Evolutionary conservation across 35 echinoderm and acorn worm species (phyloP).

Genomic region (Acanthaster planci): DNA sequence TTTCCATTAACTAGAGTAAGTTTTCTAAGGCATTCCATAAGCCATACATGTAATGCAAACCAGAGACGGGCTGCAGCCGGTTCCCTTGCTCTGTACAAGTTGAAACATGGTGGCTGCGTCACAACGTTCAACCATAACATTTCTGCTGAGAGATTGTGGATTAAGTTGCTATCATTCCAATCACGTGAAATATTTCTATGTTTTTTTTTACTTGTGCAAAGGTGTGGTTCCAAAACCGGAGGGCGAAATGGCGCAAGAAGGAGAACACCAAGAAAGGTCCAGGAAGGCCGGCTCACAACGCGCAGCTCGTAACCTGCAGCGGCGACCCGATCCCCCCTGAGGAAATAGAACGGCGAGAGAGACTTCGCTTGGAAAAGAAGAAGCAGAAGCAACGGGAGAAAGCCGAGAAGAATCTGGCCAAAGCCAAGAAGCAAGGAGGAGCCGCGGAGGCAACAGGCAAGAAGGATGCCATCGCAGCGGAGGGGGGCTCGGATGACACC

Average conservation of each 20-base stretch:
- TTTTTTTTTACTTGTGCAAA: conserved; percentile 25
- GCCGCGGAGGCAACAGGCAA: not conserved
- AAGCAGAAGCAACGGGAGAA: conserved; percentile 81
- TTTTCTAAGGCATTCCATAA: too few relatives aligned
- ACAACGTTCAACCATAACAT: too few relatives aligned
- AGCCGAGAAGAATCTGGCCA: conserved; percentile 27
- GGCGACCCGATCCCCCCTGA: conserved; percentile 93
- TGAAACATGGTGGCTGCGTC: too few relatives aligned
- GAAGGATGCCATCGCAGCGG: not conserved
- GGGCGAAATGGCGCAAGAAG: conserved; percentile 96
- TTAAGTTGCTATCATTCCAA: too few relatives aligned
- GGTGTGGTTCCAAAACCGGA: conserved; percentile 99
- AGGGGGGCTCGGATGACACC: not conserved
- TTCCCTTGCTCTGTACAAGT: too few relatives aligned
- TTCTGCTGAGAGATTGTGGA: too few relatives aligned
- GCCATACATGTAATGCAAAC: too few relatives aligned
- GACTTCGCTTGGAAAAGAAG: conserved; percentile 75
- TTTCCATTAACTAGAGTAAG: too few relatives aligned
- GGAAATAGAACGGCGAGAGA: conserved; percentile 80
- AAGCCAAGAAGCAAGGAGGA: not conserved
- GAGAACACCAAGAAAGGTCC: conserved; percentile 98
- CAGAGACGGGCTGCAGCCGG: too few relatives aligned
- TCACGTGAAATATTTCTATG: not conserved
- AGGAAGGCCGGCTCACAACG: conserved; percentile 91
- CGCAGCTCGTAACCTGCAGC: conserved; percentile 85